Evolutionary conservation across 2,113 vertebrate species (phyloP), one percentile per base, ranked within the genome.

Genomic region (Peromyscus californicus): DNA sequence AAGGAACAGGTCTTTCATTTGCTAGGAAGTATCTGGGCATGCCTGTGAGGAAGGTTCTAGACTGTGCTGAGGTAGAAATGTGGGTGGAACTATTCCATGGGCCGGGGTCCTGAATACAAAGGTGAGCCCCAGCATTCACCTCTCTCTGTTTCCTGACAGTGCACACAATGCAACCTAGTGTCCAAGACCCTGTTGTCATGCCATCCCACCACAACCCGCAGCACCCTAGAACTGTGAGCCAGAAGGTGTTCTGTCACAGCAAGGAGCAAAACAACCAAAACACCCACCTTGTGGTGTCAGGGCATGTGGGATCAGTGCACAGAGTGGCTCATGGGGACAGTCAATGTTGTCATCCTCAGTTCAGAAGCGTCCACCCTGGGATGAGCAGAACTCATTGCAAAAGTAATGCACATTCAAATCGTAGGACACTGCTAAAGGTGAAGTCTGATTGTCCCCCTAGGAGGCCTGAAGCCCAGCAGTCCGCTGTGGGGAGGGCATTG

Each of bases 361-460:
- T 69, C 31, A 29, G 45, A 74, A 72, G 45, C 19, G 22, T 31
- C 5, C 12, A 6, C 24, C 8, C 54, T 42, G 63, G 82, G 96
- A 78, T 26, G 48, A 89, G 93, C 88, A 1, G 67, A n/a, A 48
- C 91, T 89, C 89, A 89, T 89, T 72, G 57, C 33, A 89, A 89
- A 80, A 79, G 89, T 15, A 93, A 65, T 80, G 69, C n/a, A 93
- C 7, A 17, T 79, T 19, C 89, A 94, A 96, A 96, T 92, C 83
- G 85, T 65, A 79, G 91, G 98, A 92, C 96, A 93, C 97, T 22
- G 0, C 5, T 61, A 51, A 82, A 87, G 94, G 95, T 96, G 91
- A 92, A 70, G 9, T 96, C 61, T 93, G 95, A 92, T 91, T 97
- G 96, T 93, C 94, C 65, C 76, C 21, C 95, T 69, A 79, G 91